Conservation (phyloP, 2,113 vertebrate species). For the Colius striatus region DNA sequence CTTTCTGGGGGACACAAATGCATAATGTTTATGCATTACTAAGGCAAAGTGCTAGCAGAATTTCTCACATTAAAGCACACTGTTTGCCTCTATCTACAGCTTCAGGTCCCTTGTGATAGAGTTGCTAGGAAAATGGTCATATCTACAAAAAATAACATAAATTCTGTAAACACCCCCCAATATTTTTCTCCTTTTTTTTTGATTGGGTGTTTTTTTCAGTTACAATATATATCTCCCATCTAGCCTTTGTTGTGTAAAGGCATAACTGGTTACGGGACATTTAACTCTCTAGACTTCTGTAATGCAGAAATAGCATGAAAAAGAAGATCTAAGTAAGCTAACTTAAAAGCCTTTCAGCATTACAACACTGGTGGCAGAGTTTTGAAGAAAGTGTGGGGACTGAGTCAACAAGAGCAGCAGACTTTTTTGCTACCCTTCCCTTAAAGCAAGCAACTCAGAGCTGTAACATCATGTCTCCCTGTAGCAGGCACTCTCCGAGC, state of each 20-base stretch:
- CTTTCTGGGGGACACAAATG: neutral
- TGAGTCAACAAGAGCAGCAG: neutral
- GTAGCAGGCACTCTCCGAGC: neutral
- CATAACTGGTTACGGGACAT: neutral
- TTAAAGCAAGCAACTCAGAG: neutral
- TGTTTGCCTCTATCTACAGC: conserved; percentile 8
- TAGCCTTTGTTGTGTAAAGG: neutral
- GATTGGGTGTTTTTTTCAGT: neutral
- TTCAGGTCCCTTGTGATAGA: conserved; percentile 13
- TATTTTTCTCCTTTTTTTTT: neutral
- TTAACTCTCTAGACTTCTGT: neutral
- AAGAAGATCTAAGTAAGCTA: neutral
- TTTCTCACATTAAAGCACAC: conserved; percentile 10
- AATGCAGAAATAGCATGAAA: neutral
- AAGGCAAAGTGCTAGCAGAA: neutral
- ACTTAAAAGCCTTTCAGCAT: neutral
- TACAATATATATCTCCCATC: neutral
- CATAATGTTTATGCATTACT: neutral
- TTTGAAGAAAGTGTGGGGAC: neutral
- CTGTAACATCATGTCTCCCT: neutral
- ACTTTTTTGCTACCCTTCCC: neutral
- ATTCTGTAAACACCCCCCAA: neutral
- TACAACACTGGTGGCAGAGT: neutral
- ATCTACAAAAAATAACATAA: neutral
- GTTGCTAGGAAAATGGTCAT: neutral